Evolutionary conservation across 35 echinoderm and acorn worm species (phyloP), one percentile per base, ranked within the genome.

Genomic region (Amphiura filiformis): DNA sequence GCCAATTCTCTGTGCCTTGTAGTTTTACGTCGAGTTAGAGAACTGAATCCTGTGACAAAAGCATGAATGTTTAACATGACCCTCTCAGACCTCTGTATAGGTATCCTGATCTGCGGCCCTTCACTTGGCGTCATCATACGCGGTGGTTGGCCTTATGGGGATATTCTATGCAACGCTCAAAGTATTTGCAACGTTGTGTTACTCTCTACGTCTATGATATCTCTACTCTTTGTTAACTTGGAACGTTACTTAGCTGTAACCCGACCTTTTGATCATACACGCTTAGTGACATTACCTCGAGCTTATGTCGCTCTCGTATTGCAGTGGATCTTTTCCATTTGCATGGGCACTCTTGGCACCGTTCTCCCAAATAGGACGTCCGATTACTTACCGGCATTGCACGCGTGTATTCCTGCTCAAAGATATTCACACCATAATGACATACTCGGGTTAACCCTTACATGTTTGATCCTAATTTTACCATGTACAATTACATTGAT

Each of bases 1-100:
- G 83, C 47, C 15, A 85, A 85, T 37, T 65, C 52, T 30, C 44
- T 85, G n/a, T 85, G 83, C 37, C 28, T 85, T 28, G 17, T 85
- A 12, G 56, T 85, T 23, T 40, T 85, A 18, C 83, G 56, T 61
- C 83, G 56, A 22, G 56, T 85, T 3, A 1, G 64, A 4, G 83
- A 61, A 34, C 34, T 85, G 49, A 56, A 64, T 34, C 47, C 56
- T 0, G 56, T 85, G 11, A 85, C 83, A 18, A 30, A 36, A 35
- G 32, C 44, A 13, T 70, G 7, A 5, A 70, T 70, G 61, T 13
- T 30, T 26, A 26, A 18, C 17, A 26, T 70, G 61, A 70, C 61
- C 2, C 2, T 70, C 3, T 26, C 15, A 26, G 61, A 70, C 26
- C 28, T 70, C 15, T 5, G 61, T 13, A 70, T n/a, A 26, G 61